Evolutionary conservation across 2,888 invertebrate genomes (phyloP), one percentile per base, ranked within the genome.

Genomic region (Coelinius sp.): DNA sequence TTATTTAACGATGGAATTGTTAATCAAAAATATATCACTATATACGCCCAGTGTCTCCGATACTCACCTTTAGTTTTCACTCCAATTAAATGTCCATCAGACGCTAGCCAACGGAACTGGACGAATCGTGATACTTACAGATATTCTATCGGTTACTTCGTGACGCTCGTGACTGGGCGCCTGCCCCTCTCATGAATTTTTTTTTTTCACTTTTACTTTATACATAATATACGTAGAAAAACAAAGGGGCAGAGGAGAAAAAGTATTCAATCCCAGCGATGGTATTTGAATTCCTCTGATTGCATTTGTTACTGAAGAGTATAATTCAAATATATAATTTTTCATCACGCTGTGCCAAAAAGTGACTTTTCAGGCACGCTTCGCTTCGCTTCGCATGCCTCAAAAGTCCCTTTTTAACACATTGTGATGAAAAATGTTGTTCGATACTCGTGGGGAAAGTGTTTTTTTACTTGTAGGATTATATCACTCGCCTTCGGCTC

Each of bases 11-110:
- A 6, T 17, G 31, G 31, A 53, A 56, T 17, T 14, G 17, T 31
- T 31, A 27, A 56, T 56, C 17, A 56, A 27, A 53, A 56, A 0
- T 17, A 31, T 49, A 49, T 49, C 46, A 56, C 31, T n/a, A n/a
- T 8, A n/a, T 14, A 27, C 27, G 24, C n/a, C 22, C n/a, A 17
- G 59, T 59, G 59, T 59, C 20, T 35, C 12, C 35, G 8, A 25
- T 49, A 66, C 10, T 49, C 31, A 66, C 31, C 65, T 27, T 56
- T 31, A 31, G 56, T 27, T 59, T 59, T 59, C 14, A 66, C 46
- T 49, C 71, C 66, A 71, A 71, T 71, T 71, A 59, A 71, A 71
- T 59, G 66, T 71, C 66, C 66, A 66, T 71, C 71, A 66, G 62
- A 63, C 49, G 44, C 59, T 17, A 59, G 56, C 27, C 59, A 31